phyloP scores from a whole-genome alignment of 2,888 invertebrate species.

The Himalopsyche japonica region DNA sequence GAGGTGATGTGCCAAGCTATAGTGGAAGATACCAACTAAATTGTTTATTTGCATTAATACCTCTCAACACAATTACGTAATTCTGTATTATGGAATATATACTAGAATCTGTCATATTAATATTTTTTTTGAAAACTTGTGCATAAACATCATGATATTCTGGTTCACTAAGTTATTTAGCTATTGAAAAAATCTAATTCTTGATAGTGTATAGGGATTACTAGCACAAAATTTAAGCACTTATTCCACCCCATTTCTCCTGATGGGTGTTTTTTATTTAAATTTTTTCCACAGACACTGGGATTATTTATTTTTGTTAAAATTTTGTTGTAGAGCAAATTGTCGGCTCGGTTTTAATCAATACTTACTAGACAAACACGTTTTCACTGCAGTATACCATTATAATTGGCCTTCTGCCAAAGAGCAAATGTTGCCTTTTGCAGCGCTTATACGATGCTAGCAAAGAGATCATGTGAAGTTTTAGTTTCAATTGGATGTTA shows the following conservation, averaged over 20 bases:
- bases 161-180: background rate
- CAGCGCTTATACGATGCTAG: no score
- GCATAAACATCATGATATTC: background rate
- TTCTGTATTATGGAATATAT: background rate
- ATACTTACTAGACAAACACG: background rate
- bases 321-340: background rate
- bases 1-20: no score
- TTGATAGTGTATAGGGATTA: background rate
- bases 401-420: background rate
- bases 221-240: background rate
- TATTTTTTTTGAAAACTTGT: background rate
- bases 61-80: no score
- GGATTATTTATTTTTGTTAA: background rate
- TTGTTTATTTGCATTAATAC: no score
- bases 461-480: no score
- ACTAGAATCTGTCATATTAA: background rate
- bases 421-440: background rate
- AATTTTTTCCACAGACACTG: background rate
- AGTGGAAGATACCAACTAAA: no score
- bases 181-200: background rate
- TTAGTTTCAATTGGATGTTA: no score
- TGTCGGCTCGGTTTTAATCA: background rate
- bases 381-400: background rate
- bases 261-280: background rate
- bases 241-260: background rate